Conservation (phyloP, 2,797 vertebrate species). For the Artibeus lituratus region DNA sequence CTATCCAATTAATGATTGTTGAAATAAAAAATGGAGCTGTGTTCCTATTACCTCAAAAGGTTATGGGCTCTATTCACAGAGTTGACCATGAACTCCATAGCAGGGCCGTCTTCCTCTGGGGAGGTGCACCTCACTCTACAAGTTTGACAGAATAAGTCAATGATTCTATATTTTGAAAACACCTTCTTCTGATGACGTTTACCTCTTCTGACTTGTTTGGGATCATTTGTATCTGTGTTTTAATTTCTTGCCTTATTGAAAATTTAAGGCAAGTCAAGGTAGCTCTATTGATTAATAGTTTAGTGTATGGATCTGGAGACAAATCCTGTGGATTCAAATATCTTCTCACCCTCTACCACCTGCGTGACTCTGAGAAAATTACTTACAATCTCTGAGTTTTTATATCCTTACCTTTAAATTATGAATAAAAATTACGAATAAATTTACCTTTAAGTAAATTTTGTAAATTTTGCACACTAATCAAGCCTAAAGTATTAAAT, state of each 20-base stretch:
- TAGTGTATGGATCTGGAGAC: background rate
- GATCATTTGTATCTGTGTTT: background rate
- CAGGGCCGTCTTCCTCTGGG: background rate
- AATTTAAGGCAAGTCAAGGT: background rate
- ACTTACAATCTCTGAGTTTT: background rate
- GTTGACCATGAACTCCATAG: background rate
- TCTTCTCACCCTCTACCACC: background rate
- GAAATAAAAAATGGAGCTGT: background rate
- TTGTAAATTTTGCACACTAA: background rate
- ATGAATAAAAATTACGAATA: background rate
- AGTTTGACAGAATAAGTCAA: background rate
- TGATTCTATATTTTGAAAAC: background rate
- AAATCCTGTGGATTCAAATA: background rate
- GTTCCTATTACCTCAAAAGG: background rate
- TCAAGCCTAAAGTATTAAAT: background rate
- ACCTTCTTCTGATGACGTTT: background rate
- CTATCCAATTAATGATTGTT: background rate
- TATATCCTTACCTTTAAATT: background rate
- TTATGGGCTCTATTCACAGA: background rate
- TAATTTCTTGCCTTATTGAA: background rate
- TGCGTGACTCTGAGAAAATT: background rate
- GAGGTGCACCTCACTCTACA: background rate
- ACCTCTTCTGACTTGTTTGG: background rate
- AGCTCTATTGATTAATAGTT: background rate
- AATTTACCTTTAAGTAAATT: background rate